Conservation (phyloP, 2,797 vertebrate species). For the Myotis planiceps region DNA sequence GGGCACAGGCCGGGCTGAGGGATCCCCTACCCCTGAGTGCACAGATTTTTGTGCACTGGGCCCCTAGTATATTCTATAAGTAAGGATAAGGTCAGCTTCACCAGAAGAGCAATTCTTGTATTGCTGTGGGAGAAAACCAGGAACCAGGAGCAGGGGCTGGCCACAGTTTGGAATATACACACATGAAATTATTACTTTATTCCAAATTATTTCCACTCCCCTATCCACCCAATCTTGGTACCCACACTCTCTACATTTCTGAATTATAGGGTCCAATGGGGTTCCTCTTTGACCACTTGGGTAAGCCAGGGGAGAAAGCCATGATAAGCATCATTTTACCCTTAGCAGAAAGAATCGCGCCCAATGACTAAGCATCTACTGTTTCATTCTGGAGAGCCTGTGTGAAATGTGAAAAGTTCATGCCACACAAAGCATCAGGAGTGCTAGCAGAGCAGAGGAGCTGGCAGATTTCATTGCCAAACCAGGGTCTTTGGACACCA, state of each 20-base stretch:
- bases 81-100: not conserved
- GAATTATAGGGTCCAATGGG: not conserved
- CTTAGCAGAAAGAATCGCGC: not conserved
- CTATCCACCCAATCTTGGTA: not conserved
- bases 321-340: not conserved
- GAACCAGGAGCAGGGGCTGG: not conserved
- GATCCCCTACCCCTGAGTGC: no score
- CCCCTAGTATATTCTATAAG: not conserved
- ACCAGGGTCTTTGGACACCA: slow-evolving; percentile 2
- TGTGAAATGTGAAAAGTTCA: not conserved
- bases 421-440: not conserved
- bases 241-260: not conserved
- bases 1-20: no score
- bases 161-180: not conserved
- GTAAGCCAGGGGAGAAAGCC: not conserved
- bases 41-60: no score
- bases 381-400: not conserved
- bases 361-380: not conserved
- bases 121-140: not conserved
- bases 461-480: not conserved
- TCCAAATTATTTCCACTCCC: not conserved
- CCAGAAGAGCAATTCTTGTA: not conserved
- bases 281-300: not conserved
- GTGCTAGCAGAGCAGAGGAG: not conserved
- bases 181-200: not conserved